Conservation (phyloP, 2,888 invertebrate species). For the Philonicus albiceps region DNA sequence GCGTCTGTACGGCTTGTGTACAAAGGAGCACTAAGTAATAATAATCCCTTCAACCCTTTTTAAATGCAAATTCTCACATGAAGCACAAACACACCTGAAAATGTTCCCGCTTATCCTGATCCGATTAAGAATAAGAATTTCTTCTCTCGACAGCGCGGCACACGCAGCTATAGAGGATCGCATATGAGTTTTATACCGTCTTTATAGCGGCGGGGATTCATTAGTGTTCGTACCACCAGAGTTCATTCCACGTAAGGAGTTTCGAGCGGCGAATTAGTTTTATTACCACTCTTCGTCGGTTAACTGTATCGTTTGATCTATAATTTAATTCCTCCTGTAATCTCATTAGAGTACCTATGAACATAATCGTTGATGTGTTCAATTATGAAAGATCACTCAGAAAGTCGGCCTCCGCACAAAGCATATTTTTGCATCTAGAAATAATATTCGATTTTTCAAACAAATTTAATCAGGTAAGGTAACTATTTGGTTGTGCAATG, state of each 20-base stretch:
- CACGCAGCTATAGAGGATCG: conserved; percentile 5
- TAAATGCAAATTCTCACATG: conserved; percentile 49
- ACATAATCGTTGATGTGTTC: conserved; percentile 20
- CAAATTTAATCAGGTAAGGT: conserved; percentile 20
- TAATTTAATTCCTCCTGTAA: conserved; percentile 44
- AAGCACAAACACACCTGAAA: conserved; percentile 48
- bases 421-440: background rate
- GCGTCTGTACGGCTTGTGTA: conserved; percentile 20
- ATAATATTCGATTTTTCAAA: background rate
- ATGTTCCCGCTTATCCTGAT: conserved; percentile 51
- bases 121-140: conserved; percentile 50
- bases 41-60: conserved; percentile 48
- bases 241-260: background rate
- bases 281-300: conserved; percentile 43
- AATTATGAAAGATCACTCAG: background rate
- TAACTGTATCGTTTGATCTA: conserved; percentile 46
- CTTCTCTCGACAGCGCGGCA: background rate
- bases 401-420: background rate
- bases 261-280: conserved; percentile 44
- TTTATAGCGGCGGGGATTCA: background rate
- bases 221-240: background rate
- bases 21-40: conserved; percentile 45
- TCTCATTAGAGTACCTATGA: conserved; percentile 36
- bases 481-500: background rate
- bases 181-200: conserved; percentile 28